Evolutionary conservation across 2,797 vertebrate genomes (phyloP), one percentile per base, ranked within the genome.

Genomic region (Zonotrichia albicollis): DNA sequence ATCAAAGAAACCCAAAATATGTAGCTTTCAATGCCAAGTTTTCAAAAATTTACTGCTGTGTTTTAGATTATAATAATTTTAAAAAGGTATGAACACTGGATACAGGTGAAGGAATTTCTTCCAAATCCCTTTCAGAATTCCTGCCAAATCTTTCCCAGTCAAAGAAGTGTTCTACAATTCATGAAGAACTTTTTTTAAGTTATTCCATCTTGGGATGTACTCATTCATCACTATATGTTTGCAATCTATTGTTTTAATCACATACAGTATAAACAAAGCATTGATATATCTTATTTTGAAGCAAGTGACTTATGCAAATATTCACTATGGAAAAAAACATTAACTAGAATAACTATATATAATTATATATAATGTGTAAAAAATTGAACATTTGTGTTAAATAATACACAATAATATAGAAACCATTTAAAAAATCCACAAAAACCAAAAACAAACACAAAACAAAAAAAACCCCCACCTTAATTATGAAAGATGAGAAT

Each of bases 1-100:
- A 15, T 0, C 13, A 30, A 57, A 60, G 8, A 5, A 11, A 0
- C 3, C 12, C 5, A 18, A 6, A 3, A 11, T n/a, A 38, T 18
- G 11, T 11, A 29, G 26, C 17, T 57, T 43, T 30, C 17, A 21
- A 51, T 73, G 1, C 3, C 34, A 22, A 38, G 2, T 70, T 82
- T 90, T 60, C 6, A 43, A 79, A 83, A 62, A 17, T 6, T 7
- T 62, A 14, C 10, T 29, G 30, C n/a, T 78, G 3, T 12, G 12
- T 48, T 90, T 84, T 72, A 26, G 16, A 40, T 34, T 43, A 32
- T n/a, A 54, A 25, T 55, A 0, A n/a, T 46, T 65, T 76, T 3
- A 5, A 73, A 19, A 71, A 61, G 1, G 0, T n/a, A 6, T 27
- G 50, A 77, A 38, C 7, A 55, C 30, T 48, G 11, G 10, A 54